These are phyloP conservation scores for Cacoxenus indagator DNA, from an alignment of 2,888 invertebrate species.

Conservation along the genomic window DNA sequence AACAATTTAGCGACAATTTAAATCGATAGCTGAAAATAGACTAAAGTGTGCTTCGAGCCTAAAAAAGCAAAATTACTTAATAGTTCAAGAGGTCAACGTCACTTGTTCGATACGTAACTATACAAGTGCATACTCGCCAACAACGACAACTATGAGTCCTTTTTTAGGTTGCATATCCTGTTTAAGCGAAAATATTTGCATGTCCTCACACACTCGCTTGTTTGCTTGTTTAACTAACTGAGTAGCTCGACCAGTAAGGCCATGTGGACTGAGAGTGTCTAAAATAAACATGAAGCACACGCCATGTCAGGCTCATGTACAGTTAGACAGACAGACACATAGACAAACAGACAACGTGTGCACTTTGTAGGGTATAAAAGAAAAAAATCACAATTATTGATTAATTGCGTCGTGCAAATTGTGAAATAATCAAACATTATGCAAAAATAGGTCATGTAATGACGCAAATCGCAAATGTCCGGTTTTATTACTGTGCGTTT, in stretches of 20 bases:
- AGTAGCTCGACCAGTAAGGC: neutral
- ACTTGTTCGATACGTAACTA: neutral
- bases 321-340: neutral
- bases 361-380: neutral
- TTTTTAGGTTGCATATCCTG: conserved; percentile 1
- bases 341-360: neutral
- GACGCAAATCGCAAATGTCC: too few species aligned
- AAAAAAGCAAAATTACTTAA: neutral
- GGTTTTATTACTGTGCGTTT: too few species aligned
- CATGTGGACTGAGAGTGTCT: neutral
- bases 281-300: neutral
- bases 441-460: neutral
- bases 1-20: neutral
- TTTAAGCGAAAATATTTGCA: conserved; percentile 2
- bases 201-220: neutral
- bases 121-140: too few species aligned
- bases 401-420: neutral
- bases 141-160: neutral
- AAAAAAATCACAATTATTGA: neutral
- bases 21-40: conserved; percentile 7
- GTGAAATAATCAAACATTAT: neutral
- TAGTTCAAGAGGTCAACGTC: conserved; percentile 12
- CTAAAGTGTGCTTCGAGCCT: neutral
- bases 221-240: neutral
- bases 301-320: neutral